Percentiles rank a stretch among this genome's conserved stretches.
Evolutionary conservation across 1,140 invertebrate species (phyloP).

Genomic region (Ceratina japonica): DNA sequence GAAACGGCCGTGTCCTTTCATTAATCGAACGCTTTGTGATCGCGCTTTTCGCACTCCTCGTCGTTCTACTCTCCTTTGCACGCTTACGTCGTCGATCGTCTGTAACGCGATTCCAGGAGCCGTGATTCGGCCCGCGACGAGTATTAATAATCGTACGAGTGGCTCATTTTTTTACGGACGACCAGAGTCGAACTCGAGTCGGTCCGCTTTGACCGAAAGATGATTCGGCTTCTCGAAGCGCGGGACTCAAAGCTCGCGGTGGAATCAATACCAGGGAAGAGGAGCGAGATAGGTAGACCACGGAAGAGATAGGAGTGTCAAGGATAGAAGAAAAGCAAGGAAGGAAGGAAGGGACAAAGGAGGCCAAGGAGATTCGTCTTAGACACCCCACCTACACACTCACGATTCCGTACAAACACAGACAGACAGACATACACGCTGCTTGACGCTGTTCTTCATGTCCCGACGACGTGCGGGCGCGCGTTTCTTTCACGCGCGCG

Average conservation of each 20-base stretch:
- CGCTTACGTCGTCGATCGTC: too few species aligned
- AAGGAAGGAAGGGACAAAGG: conserved; percentile 60
- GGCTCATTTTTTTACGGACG: background rate
- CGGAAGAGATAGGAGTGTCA: conserved; percentile 46
- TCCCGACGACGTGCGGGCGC: background rate
- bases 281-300: conserved; percentile 42
- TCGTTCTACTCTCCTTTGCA: too few species aligned
- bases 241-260: conserved; percentile 41
- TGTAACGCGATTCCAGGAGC: too few species aligned
- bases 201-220: conserved; percentile 43
- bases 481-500: background rate
- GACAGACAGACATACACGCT: conserved; percentile 26
- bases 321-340: conserved; percentile 51
- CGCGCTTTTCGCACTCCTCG: too few species aligned
- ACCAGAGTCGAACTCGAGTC: background rate
- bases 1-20: too few species aligned
- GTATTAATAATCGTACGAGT: too few species aligned
- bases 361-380: conserved; percentile 70
- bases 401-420: conserved; percentile 18
- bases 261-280: conserved; percentile 53
- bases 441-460: conserved; percentile 2
- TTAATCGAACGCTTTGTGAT: too few species aligned
- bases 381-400: conserved; percentile 34
- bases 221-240: conserved; percentile 32
- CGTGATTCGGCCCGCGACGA: too few species aligned